Evolutionary conservation across 2,113 vertebrate genomes (phyloP).

Genomic region (Brachirus orientalis): DNA sequence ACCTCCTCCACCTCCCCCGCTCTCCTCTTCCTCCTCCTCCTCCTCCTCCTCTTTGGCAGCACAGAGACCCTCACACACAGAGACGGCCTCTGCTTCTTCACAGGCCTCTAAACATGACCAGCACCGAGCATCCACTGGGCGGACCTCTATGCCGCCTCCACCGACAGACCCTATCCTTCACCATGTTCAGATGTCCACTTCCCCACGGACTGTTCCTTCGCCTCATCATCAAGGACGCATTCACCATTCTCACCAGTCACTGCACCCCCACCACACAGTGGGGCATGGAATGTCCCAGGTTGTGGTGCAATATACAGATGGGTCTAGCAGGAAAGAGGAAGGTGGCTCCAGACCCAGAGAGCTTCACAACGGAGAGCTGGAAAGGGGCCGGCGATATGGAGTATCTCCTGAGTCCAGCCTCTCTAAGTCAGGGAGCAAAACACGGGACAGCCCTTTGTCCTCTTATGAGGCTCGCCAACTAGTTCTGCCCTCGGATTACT

Average conservation of each 20-base stretch:
- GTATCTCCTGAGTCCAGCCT: slow-evolving; percentile 62
- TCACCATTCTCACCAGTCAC: slow-evolving; percentile 71
- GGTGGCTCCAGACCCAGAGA: slow-evolving; percentile 83
- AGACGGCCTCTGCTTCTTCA: slow-evolving; percentile 82
- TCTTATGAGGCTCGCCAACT: slow-evolving; percentile 89
- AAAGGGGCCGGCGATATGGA: slow-evolving; percentile 84
- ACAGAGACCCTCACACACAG: slow-evolving; percentile 80
- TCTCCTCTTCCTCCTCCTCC: slow-evolving; percentile 82
- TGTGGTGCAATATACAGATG: slow-evolving; percentile 89
- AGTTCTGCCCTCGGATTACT: slow-evolving; percentile 88
- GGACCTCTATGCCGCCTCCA: slow-evolving; percentile 86
- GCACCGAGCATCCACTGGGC: slow-evolving; percentile 76
- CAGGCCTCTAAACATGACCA: slow-evolving; percentile 86
- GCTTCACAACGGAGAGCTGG: slow-evolving; percentile 92
- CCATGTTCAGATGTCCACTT: slow-evolving; percentile 80
- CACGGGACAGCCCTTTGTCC: slow-evolving; percentile 61
- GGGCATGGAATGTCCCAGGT: slow-evolving; percentile 89
- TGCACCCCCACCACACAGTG: slow-evolving; percentile 89
- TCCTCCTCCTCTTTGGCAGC: slow-evolving; percentile 81
- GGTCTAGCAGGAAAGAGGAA: slow-evolving; percentile 85
- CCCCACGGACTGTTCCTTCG: slow-evolving; percentile 84
- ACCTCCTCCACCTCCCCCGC: slow-evolving; percentile 84
- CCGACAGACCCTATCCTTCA: slow-evolving; percentile 83
- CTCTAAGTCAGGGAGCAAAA: slow-evolving; percentile 73
- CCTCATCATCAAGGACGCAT: slow-evolving; percentile 78